Base-by-base conservation (phyloP, 23 tunicate species). In the Botrylloides violaceus region DNA sequence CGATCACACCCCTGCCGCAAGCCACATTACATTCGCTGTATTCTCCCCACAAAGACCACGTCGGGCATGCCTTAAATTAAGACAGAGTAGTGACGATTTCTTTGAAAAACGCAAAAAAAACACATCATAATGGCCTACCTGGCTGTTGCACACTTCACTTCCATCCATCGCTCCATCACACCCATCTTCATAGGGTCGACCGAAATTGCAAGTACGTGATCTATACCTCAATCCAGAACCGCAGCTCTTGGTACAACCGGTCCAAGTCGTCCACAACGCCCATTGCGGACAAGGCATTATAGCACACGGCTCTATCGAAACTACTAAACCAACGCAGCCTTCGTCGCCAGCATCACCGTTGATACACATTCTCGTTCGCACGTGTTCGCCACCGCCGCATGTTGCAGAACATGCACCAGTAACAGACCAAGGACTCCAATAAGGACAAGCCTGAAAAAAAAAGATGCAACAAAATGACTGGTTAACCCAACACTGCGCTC, bases 321-420 rank as follows among this genome's bases (percentile, higher is more conserved):
- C 34, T 15, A 36, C 36, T 6, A 64, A 50, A 24, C 90, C 97
- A 20, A 37, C 58, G 75, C 97, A 90, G 35, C 90, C 90, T 3
- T 37, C 81, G 33, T 49, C 47, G 0, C 82, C 85, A 24, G 53
- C 32, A 4, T 58, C 76, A 30, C 90, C 97, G 20, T 48, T 32
- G 62, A 59, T 50, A 72, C 97, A 90, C 15, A 61, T 1, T 4
- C 97, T 71, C 1, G 26, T 59, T n/a, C 86, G 81, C 12, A 76
- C 43, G 65, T 80, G 85, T 9, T 21, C 50, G 20, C 97, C 97
- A 1, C 91, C 80, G 2, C 86, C 90, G 64, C 97, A 90, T 5
- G 81, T 57, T 61, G 72, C 32, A n/a, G 64, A 53, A 61, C 97
- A 90, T 18, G 66, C 23, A 6, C 92, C 65, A 83, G 78, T 82